phyloP scores from a whole-genome alignment of 1,140 invertebrate species.

The Wiebesia pumilae region DNA sequence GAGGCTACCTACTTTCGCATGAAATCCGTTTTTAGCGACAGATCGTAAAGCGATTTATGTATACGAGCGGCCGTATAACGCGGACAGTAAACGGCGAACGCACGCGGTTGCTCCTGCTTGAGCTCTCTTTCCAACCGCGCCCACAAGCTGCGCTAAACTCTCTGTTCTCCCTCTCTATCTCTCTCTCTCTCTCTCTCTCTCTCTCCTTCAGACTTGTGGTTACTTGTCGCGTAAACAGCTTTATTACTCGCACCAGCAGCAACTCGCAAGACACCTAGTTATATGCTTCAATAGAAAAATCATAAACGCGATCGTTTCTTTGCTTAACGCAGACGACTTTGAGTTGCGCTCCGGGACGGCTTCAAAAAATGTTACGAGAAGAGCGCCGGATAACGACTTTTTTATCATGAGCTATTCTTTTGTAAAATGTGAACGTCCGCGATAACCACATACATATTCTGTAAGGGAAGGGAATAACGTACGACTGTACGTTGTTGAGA shows the following conservation, averaged over 20 bases:
- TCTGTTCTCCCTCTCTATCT: too few relatives aligned
- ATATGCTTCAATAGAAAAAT: slow-evolving; percentile 71
- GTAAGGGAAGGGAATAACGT: neutral
- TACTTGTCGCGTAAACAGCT: slow-evolving; percentile 72
- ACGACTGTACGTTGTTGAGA: neutral
- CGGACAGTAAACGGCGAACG: slow-evolving; percentile 72
- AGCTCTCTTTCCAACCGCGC: neutral
- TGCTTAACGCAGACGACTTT: slow-evolving; percentile 19
- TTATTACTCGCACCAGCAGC: slow-evolving; percentile 66
- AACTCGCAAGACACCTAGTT: slow-evolving; percentile 68
- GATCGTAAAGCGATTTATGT: slow-evolving; percentile 75
- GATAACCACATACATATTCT: neutral
- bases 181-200: slow-evolving; percentile 32
- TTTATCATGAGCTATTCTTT: slow-evolving; percentile 42
- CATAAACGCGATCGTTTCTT: slow-evolving; percentile 60
- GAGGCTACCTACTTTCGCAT: slow-evolving; percentile 66
- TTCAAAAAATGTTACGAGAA: slow-evolving; percentile 14
- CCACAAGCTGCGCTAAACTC: neutral
- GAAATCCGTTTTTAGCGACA: slow-evolving; percentile 74
- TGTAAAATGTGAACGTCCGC: slow-evolving; percentile 28
- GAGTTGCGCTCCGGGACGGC: neutral
- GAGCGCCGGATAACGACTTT: slow-evolving; percentile 40
- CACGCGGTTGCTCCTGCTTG: slow-evolving; percentile 56
- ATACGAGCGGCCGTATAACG: slow-evolving; percentile 68
- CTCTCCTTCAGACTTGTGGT: slow-evolving; percentile 56